Conservation (phyloP, 2,113 vertebrate species). For the Phasianus colchicus region DNA sequence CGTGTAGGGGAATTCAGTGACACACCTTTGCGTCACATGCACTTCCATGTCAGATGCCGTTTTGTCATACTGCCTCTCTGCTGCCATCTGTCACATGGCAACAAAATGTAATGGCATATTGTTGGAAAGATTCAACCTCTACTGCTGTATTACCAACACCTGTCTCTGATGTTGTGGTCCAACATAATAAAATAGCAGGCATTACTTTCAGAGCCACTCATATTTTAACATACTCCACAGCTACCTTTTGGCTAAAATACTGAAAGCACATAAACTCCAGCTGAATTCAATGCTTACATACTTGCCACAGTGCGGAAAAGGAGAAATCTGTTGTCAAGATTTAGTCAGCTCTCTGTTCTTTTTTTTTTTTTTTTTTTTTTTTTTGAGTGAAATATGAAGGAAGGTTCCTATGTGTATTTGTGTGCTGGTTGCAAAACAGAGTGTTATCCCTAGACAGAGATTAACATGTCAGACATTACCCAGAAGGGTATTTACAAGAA, state of each 20-base stretch:
- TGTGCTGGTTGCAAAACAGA: slow-evolving; percentile 23
- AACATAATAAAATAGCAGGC: too few species aligned
- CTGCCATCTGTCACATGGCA: too few species aligned
- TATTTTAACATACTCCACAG: neutral
- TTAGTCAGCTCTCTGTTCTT: neutral
- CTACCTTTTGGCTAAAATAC: neutral
- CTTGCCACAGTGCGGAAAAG: neutral
- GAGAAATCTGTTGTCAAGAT: neutral
- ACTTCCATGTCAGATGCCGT: too few species aligned
- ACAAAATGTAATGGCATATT: too few species aligned
- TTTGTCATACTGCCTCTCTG: too few species aligned
- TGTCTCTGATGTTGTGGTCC: too few species aligned
- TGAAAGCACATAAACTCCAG: neutral
- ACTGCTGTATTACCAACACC: too few species aligned
- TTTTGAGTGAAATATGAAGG: neutral
- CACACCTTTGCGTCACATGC: too few species aligned
- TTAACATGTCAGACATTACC: slow-evolving; percentile 22
- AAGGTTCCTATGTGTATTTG: neutral
- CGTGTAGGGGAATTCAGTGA: too few species aligned
- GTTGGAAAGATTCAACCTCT: too few species aligned
- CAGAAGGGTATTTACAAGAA: slow-evolving; percentile 30
- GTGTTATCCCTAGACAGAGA: neutral
- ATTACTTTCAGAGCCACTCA: too few species aligned
- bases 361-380: neutral
- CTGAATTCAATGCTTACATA: neutral